Percentiles rank a stretch among this genome's conserved stretches.
These are phyloP conservation scores for Sicus ferrugineus DNA, from an alignment of 2,888 invertebrate species.

Conservation along the genomic window DNA sequence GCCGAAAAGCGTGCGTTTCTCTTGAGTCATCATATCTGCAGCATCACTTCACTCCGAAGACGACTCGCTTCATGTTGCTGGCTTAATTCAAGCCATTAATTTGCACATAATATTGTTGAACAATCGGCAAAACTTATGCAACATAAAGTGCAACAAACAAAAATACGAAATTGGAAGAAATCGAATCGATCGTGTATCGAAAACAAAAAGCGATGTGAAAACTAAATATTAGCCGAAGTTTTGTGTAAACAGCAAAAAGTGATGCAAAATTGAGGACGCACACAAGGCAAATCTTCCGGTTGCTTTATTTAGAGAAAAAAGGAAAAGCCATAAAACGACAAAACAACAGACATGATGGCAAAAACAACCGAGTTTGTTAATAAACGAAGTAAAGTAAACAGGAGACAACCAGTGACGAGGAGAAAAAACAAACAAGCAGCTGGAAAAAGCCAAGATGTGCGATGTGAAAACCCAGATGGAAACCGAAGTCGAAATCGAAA, in stretches of 20 bases:
- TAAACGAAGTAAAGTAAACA: neutral
- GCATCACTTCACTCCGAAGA: too few species aligned
- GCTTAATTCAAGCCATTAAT: neutral
- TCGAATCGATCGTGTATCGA: neutral
- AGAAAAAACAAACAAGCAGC: neutral
- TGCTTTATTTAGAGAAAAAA: neutral
- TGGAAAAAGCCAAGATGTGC: neutral
- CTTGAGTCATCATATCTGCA: too few species aligned
- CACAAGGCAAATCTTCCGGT: conserved; percentile 32
- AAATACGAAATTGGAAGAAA: neutral
- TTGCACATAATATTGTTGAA: conserved; percentile 29
- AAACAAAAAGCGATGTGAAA: conserved; percentile 4
- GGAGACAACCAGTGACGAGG: neutral
- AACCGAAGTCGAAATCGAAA: neutral
- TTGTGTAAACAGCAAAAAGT: conserved; percentile 13
- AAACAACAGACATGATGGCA: neutral
- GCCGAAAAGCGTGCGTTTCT: too few species aligned
- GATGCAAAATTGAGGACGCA: conserved; percentile 19
- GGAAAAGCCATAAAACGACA: neutral
- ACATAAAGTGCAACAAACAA: conserved; percentile 19
- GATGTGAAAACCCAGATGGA: neutral
- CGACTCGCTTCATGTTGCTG: neutral
- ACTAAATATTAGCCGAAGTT: conserved; percentile 22
- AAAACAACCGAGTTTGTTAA: neutral
- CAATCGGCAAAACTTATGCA: conserved; percentile 32